These are phyloP conservation scores for Lasioglossum zephyrum DNA, from an alignment of 2,888 invertebrate species.

Conservation along the genomic window DNA sequence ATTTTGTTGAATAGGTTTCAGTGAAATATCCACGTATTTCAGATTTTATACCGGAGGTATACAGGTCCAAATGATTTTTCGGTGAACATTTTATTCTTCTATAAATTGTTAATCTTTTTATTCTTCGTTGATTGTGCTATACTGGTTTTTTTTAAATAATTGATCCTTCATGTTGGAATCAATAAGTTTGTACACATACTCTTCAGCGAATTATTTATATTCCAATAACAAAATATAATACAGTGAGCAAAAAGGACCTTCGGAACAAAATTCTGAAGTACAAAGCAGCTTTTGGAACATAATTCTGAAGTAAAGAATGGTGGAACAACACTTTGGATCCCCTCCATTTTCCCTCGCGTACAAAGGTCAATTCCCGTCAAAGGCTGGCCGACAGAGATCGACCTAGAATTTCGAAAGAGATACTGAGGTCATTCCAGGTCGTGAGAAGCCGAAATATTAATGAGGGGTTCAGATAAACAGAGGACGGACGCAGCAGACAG, in stretches of 20 bases:
- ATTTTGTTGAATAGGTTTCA: neutral
- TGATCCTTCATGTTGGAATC: neutral
- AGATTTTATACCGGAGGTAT: neutral
- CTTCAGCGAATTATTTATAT: too few relatives aligned
- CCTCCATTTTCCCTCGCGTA: neutral
- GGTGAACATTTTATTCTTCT: too few relatives aligned
- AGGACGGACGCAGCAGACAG: slow-evolving; percentile 2
- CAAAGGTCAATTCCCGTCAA: neutral
- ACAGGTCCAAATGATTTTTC: too few relatives aligned
- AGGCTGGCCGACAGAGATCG: slow-evolving; percentile 9
- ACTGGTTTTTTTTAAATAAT: neutral
- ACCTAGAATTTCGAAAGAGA: slow-evolving; percentile 1
- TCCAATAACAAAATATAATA: too few relatives aligned
- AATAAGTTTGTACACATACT: too few relatives aligned
- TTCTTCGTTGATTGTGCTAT: neutral
- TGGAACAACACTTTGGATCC: neutral
- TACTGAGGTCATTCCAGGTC: neutral
- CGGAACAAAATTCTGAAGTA: too few relatives aligned
- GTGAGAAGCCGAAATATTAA: slow-evolving; percentile 32
- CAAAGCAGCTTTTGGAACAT: neutral
- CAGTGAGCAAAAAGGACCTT: too few relatives aligned
- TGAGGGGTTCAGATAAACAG: neutral
- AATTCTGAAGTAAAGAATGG: neutral
- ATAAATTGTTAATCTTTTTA: too few relatives aligned
- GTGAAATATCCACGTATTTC: neutral